Evolutionary conservation across 35 echinoderm and acorn worm species (phyloP).

Genomic region (Ptychodera flava): DNA sequence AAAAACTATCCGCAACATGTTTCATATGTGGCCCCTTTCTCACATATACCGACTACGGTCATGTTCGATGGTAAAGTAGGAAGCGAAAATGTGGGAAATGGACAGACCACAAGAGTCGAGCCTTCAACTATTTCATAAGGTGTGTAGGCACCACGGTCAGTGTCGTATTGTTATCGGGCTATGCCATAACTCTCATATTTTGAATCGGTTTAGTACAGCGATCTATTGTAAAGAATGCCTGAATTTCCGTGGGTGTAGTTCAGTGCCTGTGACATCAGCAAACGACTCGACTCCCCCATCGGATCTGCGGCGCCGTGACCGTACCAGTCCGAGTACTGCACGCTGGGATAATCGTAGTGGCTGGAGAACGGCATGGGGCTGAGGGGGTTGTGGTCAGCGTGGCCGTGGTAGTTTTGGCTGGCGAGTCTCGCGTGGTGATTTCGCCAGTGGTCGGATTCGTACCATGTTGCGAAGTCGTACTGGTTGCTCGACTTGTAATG

Average conservation of each 20-base stretch:
- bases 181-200: no score
- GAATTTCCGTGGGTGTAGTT: neutral
- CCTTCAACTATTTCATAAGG: no score
- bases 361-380: slow-evolving; percentile 6
- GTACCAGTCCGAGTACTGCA: slow-evolving; percentile 15
- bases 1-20: no score
- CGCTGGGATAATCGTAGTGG: slow-evolving; percentile 25
- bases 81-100: no score
- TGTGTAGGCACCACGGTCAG: no score
- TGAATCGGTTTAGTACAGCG: neutral
- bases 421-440: neutral
- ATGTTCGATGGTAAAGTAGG: no score
- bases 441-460: slow-evolving; percentile 7
- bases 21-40: no score
- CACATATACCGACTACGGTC: no score
- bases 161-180: no score
- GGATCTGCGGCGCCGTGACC: slow-evolving; percentile 12
- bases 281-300: neutral
- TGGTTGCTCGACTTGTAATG: slow-evolving; percentile 31
- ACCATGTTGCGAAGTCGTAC: slow-evolving; percentile 14
- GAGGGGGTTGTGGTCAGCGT: neutral
- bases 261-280: neutral
- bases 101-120: no score
- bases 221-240: neutral
- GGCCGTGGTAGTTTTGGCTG: neutral